Percentiles rank a stretch among this genome's conserved stretches.
phyloP scores from a whole-genome alignment of 2,797 vertebrate species.

The Columba guinea region DNA sequence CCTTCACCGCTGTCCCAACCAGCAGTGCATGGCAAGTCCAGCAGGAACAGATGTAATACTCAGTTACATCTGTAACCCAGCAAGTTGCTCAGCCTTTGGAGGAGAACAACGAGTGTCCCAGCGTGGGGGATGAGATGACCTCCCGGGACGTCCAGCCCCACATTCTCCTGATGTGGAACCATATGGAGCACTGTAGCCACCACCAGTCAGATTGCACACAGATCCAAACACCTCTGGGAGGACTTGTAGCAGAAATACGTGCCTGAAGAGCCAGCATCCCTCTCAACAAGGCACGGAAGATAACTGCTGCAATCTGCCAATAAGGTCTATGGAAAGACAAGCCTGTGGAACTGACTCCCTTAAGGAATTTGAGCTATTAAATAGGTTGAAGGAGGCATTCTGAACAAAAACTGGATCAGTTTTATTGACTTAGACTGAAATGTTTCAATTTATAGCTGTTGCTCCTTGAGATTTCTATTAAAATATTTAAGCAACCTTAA shows the following conservation, averaged over 20 bases:
- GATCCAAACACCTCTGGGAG: background rate
- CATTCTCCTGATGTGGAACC: background rate
- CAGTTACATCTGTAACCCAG: background rate
- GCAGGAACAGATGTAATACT: background rate
- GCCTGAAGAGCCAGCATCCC: background rate
- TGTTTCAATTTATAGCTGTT: slow-evolving; percentile 22
- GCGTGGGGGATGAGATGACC: background rate
- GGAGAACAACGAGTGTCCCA: background rate
- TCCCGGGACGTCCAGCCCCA: background rate
- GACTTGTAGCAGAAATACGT: background rate
- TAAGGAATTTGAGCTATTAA: slow-evolving; percentile 32
- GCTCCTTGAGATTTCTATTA: slow-evolving; percentile 27
- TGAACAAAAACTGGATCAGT: slow-evolving; percentile 45
- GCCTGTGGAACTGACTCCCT: background rate
- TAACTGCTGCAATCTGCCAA: background rate
- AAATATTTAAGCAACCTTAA: slow-evolving; percentile 33
- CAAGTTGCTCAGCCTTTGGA: background rate
- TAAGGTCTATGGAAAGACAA: background rate
- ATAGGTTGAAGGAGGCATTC: background rate
- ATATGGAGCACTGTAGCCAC: background rate
- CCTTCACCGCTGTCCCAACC: background rate
- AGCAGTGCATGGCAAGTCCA: background rate
- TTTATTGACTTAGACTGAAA: slow-evolving; percentile 48
- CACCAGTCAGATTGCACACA: background rate
- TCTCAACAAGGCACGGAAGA: background rate